Percentiles rank a stretch among this genome's conserved stretches.
Evolutionary conservation across 2,888 invertebrate species (phyloP).

Genomic region (Thereva unica): DNA sequence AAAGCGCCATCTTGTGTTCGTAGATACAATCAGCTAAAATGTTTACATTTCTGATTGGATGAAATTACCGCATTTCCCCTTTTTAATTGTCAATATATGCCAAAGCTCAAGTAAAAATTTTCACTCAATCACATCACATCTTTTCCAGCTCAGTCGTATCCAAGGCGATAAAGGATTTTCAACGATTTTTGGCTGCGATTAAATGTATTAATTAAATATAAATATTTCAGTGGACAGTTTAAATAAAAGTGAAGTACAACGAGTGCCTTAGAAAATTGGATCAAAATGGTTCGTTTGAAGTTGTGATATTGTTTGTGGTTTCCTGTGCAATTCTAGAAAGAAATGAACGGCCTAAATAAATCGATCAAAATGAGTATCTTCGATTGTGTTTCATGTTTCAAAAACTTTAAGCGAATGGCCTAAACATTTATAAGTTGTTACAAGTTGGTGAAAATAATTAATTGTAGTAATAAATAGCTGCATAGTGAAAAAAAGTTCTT

Average conservation of each 20-base stretch:
- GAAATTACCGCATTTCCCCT: slow-evolving; percentile 14
- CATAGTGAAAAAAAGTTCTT: slow-evolving; percentile 16
- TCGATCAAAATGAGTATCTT: slow-evolving; percentile 26
- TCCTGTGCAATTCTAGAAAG: slow-evolving; percentile 19
- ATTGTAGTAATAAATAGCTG: not conserved
- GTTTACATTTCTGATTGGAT: slow-evolving; percentile 27
- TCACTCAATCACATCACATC: slow-evolving; percentile 10
- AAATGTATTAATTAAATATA: not conserved
- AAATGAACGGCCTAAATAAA: not conserved
- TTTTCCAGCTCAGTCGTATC: not conserved
- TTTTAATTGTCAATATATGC: not conserved
- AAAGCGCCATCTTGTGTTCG: not conserved
- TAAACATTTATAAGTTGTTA: not conserved
- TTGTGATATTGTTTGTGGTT: slow-evolving; percentile 35
- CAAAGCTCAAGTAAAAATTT: slow-evolving; percentile 1
- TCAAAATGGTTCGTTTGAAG: slow-evolving; percentile 38
- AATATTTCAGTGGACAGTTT: not conserved
- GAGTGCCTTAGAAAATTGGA: slow-evolving; percentile 19
- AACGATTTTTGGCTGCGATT: not conserved
- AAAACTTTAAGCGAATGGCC: slow-evolving; percentile 4
- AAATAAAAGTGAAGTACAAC: not conserved
- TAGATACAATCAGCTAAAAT: not conserved
- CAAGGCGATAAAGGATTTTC: not conserved
- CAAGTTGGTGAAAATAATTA: not conserved
- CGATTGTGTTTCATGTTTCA: not conserved